These are phyloP conservation scores for Acanthurus tractus DNA, from an alignment of 2,797 vertebrate species.

Conservation along the genomic window DNA sequence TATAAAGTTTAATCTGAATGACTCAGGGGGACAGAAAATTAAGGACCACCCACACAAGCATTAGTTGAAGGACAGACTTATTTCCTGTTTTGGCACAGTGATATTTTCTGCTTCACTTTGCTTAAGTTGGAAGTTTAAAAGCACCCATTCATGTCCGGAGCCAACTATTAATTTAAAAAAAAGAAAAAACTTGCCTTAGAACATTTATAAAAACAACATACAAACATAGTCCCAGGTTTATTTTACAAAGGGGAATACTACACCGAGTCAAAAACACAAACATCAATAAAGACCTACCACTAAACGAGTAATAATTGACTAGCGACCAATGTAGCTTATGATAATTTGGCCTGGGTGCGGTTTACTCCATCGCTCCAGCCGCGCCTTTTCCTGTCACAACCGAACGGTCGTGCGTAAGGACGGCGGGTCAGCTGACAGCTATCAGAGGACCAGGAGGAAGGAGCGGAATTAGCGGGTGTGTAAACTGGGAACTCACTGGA, in stretches of 20 bases:
- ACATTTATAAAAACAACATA: not conserved
- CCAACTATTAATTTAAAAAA: not conserved
- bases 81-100: not conserved
- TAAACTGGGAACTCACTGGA: constrained; percentile 54
- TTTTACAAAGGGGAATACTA: not conserved
- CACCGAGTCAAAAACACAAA: not conserved
- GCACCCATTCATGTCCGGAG: not conserved
- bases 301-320: constrained; percentile 15
- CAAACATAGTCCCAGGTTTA: not conserved
- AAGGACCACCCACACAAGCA: constrained; percentile 26
- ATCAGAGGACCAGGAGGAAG: constrained; percentile 52
- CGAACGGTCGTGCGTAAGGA: constrained; percentile 66
- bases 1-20: constrained; percentile 1
- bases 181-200: not conserved
- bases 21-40: constrained; percentile 19
- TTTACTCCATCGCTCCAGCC: constrained; percentile 66
- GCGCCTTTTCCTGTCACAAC: constrained; percentile 82
- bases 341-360: constrained; percentile 77
- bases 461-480: constrained; percentile 71
- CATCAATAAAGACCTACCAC: not conserved
- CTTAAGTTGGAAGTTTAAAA: not conserved
- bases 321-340: constrained; percentile 48
- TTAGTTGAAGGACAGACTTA: not conserved
- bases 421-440: constrained; percentile 84
- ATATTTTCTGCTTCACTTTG: not conserved